Evolutionary conservation across 1,140 invertebrate species (phyloP).

Genomic region (Phthorimaea operculella): DNA sequence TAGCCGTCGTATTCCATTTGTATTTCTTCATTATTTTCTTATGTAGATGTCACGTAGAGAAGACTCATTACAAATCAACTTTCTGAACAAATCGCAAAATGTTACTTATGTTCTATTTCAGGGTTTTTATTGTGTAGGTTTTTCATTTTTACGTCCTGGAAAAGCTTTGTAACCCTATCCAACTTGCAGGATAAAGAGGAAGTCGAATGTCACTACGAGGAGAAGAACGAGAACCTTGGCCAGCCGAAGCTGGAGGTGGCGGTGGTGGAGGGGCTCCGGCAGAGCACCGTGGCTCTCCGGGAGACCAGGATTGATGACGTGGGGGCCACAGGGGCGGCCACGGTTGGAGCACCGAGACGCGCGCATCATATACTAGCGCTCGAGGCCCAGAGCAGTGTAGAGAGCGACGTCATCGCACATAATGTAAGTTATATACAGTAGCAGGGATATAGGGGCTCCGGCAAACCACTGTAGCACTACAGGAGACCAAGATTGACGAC

Average conservation of each 20-base stretch:
- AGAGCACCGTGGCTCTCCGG: slow-evolving; percentile 40
- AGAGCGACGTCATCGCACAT: slow-evolving; percentile 64
- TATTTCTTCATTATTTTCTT: too few species aligned
- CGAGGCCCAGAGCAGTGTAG: slow-evolving; percentile 63
- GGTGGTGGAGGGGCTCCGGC: slow-evolving; percentile 44
- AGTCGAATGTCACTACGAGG: slow-evolving; percentile 61
- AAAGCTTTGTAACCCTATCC: too few species aligned
- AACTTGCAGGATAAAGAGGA: slow-evolving; percentile 50
- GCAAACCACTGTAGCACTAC: slow-evolving; percentile 37
- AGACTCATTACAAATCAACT: too few species aligned
- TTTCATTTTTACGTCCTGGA: too few species aligned
- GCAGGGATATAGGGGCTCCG: slow-evolving; percentile 47
- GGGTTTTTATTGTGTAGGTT: too few species aligned
- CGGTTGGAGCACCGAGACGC: slow-evolving; percentile 29
- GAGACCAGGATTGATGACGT: slow-evolving; percentile 61
- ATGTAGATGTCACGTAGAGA: too few species aligned
- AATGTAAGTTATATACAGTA: slow-evolving; percentile 44
- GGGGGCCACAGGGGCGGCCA: slow-evolving; percentile 32
- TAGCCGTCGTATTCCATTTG: too few species aligned
- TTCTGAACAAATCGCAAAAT: too few species aligned
- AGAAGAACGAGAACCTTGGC: slow-evolving; percentile 54
- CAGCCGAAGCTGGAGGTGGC: slow-evolving; percentile 43
- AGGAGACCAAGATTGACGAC: slow-evolving; percentile 59
- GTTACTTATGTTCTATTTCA: too few species aligned
- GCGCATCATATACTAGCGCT: slow-evolving; percentile 59